A percentile compares a stretch with the other conserved stretches of the same genome.
These are phyloP conservation scores for Catostylus mosaicus DNA, from an alignment of 30 jellyfish, hydroid and myxozoan species.

Conservation along the genomic window DNA sequence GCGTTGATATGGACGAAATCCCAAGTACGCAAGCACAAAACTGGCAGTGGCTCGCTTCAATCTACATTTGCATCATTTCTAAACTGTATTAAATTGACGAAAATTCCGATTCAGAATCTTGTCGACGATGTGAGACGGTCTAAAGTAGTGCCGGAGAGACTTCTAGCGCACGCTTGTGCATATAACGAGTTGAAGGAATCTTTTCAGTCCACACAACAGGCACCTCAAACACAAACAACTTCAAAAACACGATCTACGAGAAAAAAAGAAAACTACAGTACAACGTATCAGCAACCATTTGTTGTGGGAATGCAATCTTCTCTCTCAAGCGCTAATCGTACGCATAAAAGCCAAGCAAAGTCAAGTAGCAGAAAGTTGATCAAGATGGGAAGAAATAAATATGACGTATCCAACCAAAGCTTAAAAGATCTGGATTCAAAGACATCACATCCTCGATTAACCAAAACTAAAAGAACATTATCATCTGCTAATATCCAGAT, in stretches of 20 bases:
- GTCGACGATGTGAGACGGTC: conserved; percentile 79
- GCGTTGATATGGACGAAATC: conserved; percentile 72
- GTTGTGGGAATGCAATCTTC: conserved; percentile 42
- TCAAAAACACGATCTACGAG: neutral
- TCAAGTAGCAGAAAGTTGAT: conserved; percentile 6
- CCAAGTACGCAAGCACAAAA: conserved; percentile 26
- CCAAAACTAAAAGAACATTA: conserved; percentile 13
- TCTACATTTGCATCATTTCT: conserved; percentile 64
- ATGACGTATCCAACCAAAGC: conserved; percentile 38
- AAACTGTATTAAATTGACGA: conserved; percentile 30
- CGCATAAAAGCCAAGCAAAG: conserved; percentile 2
- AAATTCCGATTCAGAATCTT: conserved; percentile 59
- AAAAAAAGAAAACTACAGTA: conserved; percentile 10
- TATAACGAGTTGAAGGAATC: conserved; percentile 54
- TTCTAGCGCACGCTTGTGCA: conserved; percentile 79
- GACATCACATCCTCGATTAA: conserved; percentile 22
- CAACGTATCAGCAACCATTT: conserved; percentile 20
- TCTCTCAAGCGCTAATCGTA: conserved; percentile 7
- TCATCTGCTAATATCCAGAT: conserved; percentile 11
- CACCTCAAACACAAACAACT: neutral
- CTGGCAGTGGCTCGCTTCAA: conserved; percentile 17
- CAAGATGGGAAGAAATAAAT: conserved; percentile 15
- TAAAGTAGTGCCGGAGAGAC: conserved; percentile 66
- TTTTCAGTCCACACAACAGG: conserved; percentile 4
- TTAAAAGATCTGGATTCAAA: neutral